Evolutionary conservation across 2,113 vertebrate genomes (phyloP).

Genomic region (Sakesphorus luctuosus): DNA sequence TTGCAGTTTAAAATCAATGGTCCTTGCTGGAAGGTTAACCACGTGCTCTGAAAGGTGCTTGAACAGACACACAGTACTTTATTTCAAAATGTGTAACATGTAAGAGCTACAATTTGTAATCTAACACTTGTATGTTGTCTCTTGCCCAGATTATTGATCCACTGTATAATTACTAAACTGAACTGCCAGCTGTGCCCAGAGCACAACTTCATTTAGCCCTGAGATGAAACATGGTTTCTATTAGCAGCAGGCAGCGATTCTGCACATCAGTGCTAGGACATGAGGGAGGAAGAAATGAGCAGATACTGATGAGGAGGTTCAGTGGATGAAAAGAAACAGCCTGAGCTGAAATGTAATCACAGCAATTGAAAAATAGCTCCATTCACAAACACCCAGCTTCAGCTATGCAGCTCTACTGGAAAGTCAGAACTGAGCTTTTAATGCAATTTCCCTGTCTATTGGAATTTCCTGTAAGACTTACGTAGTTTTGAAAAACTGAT

Average conservation of each 20-base stretch:
- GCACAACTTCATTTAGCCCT: not conserved
- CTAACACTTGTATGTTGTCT: not conserved
- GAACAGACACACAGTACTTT: not conserved
- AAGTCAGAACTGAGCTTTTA: not conserved
- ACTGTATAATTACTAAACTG: constrained; percentile 5
- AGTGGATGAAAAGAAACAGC: not conserved
- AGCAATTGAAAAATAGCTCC: not conserved
- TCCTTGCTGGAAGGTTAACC: accelerated
- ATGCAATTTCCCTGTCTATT: not conserved
- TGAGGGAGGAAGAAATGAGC: not conserved
- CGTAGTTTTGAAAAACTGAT: not conserved
- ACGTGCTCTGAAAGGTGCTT: not conserved
- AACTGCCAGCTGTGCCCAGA: not conserved
- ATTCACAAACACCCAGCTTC: not conserved
- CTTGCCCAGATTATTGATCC: not conserved
- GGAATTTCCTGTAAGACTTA: not conserved
- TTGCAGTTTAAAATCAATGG: not conserved
- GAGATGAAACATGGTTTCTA: not conserved
- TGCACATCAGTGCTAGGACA: not conserved
- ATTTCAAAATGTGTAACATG: not conserved
- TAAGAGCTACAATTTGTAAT: not conserved
- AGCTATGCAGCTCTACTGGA: not conserved
- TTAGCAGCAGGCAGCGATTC: not conserved
- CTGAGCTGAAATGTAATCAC: not conserved
- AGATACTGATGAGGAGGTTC: not conserved